phyloP scores from a whole-genome alignment of 1,140 invertebrate genomes.

The Pseudomyrmex sp. region DNA sequence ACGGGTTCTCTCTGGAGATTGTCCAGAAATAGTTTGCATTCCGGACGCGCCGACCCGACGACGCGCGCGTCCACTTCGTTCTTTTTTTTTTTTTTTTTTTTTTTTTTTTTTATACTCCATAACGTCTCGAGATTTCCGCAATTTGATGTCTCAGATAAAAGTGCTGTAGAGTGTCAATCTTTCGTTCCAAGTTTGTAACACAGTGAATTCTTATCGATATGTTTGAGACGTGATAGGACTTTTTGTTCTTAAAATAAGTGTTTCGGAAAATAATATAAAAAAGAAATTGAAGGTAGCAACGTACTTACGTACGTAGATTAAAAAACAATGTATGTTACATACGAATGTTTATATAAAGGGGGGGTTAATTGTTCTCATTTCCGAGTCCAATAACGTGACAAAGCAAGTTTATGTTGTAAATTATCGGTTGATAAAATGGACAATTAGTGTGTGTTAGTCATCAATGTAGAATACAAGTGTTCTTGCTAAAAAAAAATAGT shows the following conservation, averaged over 20 bases:
- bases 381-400: too few relatives aligned
- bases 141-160: not conserved
- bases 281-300: too few relatives aligned
- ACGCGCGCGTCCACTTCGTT: slow-evolving; percentile 27
- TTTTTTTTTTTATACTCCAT: slow-evolving; percentile 37
- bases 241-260: not conserved
- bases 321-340: too few relatives aligned
- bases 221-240: not conserved
- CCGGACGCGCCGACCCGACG: slow-evolving; percentile 37
- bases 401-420: too few relatives aligned
- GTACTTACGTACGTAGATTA: too few relatives aligned
- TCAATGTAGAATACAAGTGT: too few relatives aligned
- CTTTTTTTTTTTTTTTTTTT: slow-evolving; percentile 49
- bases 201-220: not conserved
- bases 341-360: too few relatives aligned
- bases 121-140: slow-evolving; percentile 5
- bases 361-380: too few relatives aligned
- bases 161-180: not conserved
- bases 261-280: too few relatives aligned
- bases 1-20: slow-evolving; percentile 49
- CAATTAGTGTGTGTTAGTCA: too few relatives aligned
- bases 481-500: too few relatives aligned
- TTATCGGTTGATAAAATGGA: too few relatives aligned
- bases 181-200: not conserved
- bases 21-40: slow-evolving; percentile 69